Percentiles rank a stretch among this genome's conserved stretches.
Evolutionary conservation across 1,140 invertebrate genomes (phyloP).

Genomic region (Phymastichus coffea): DNA sequence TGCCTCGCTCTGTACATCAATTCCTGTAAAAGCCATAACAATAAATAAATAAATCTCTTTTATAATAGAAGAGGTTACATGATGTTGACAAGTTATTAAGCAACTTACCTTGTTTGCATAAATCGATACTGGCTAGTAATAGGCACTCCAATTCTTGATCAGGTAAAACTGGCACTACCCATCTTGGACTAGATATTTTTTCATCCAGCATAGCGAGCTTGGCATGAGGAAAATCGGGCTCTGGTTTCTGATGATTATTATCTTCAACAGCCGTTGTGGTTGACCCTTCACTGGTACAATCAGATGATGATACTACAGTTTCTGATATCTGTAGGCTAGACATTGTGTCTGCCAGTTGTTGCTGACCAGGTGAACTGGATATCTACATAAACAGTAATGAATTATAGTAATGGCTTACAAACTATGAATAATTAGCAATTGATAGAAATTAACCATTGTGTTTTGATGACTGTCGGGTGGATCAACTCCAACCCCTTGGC

Average conservation of each 20-base stretch:
- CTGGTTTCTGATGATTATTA: constrained; percentile 52
- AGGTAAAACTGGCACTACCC: constrained; percentile 95
- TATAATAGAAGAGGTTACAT: not conserved
- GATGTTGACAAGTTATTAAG: not conserved
- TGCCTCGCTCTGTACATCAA: constrained; percentile 85
- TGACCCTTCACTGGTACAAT: constrained; percentile 43
- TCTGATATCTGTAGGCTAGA: constrained; percentile 52
- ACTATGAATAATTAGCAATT: not conserved
- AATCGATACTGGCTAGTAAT: constrained; percentile 84
- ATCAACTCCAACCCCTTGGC: constrained; percentile 62
- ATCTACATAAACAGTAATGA: constrained; percentile 34
- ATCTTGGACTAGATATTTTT: constrained; percentile 91
- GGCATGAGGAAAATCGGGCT: constrained; percentile 80
- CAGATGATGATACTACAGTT: constrained; percentile 47
- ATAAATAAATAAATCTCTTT: not conserved
- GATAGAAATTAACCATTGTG: constrained; percentile 50
- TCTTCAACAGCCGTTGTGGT: constrained; percentile 48
- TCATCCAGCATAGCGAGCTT: constrained; percentile 88
- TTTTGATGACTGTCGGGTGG: constrained; percentile 61
- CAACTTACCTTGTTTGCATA: constrained; percentile 72
- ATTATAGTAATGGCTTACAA: not conserved
- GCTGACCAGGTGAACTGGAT: constrained; percentile 55
- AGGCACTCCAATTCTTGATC: constrained; percentile 94
- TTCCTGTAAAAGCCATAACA: constrained; percentile 59
- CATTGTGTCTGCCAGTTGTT: constrained; percentile 52